Evolutionary conservation across 2,113 vertebrate species (phyloP).

Genomic region (Ophthalmolycus amberensis): DNA sequence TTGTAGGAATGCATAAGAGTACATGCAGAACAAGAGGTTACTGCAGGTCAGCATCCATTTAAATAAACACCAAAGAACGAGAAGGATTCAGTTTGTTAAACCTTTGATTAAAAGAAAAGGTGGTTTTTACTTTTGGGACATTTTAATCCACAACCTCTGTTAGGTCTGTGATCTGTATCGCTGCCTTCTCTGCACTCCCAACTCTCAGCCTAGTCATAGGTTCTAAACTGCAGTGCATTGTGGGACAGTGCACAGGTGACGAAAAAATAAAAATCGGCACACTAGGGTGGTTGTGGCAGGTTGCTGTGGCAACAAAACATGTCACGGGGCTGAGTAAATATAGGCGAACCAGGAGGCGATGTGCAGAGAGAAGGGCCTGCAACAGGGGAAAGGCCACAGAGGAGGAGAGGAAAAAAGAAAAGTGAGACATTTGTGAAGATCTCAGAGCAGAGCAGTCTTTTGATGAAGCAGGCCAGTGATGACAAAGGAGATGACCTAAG

Average conservation of each 20-base stretch:
- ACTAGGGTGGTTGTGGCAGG: constrained; percentile 55
- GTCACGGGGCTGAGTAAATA: constrained; percentile 70
- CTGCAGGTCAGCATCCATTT: constrained; percentile 40
- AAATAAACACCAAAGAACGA: constrained; percentile 12
- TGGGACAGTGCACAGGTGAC: constrained; percentile 72
- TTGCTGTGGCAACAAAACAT: constrained; percentile 78
- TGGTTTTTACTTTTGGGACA: background rate
- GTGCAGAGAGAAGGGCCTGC: constrained; percentile 38
- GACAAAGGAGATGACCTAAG: constrained; percentile 34
- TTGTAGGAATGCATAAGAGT: constrained; percentile 41
- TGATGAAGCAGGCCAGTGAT: constrained; percentile 20
- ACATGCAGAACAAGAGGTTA: constrained; percentile 45
- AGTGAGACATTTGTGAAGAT: constrained; percentile 28
- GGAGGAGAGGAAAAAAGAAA: constrained; percentile 15
- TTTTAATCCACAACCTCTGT: background rate
- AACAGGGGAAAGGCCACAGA: constrained; percentile 38
- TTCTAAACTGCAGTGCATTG: constrained; percentile 62
- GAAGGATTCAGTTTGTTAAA: background rate
- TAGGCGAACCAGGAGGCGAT: constrained; percentile 57
- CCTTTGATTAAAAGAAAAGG: background rate
- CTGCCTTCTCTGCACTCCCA: background rate
- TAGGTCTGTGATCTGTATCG: constrained; percentile 14
- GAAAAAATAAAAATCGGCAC: constrained; percentile 49
- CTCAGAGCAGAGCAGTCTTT: constrained; percentile 24
- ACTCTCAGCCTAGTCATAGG: constrained; percentile 12